phyloP scores from a whole-genome alignment of 2,797 vertebrate genomes.

The Anniella stebbinsi region DNA sequence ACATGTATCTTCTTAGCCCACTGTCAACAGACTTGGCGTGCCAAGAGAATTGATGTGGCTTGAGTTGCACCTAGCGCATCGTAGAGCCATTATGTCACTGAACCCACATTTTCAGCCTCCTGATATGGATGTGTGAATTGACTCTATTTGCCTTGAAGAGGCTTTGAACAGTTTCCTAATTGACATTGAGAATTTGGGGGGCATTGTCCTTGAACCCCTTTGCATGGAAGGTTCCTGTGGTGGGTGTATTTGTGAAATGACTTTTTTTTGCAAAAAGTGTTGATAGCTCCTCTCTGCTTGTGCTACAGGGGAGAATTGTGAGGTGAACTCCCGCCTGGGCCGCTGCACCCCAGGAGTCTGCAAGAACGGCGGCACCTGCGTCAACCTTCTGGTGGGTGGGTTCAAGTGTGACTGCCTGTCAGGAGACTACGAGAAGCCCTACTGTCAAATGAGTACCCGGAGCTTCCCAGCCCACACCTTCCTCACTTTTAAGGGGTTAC shows the following conservation, averaged over 20 bases:
- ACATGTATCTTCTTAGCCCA: not conserved
- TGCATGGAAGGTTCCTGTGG: not conserved
- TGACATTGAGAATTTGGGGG: not conserved
- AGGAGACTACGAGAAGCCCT: slow-evolving; percentile 92
- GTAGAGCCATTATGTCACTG: not conserved
- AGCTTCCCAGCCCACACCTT: slow-evolving; percentile 92
- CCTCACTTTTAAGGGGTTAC: slow-evolving; percentile 93
- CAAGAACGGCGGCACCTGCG: slow-evolving; percentile 90
- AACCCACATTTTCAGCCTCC: not conserved
- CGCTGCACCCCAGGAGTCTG: slow-evolving; percentile 90
- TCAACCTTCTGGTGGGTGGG: slow-evolving; percentile 93
- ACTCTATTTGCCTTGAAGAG: not conserved
- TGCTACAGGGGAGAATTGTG: slow-evolving; percentile 87
- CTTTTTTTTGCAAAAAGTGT: not conserved
- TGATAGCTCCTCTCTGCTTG: slow-evolving; percentile 6
- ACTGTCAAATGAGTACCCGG: slow-evolving; percentile 92
- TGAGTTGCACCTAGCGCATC: not conserved
- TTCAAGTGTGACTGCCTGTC: slow-evolving; percentile 92
- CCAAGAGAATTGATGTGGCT: not conserved
- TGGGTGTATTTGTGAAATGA: not conserved
- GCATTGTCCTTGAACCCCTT: not conserved
- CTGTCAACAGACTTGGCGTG: not conserved
- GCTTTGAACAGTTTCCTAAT: not conserved
- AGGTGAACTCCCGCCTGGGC: slow-evolving; percentile 88
- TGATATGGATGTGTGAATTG: not conserved